Base-by-base conservation (phyloP, 2,113 vertebrate genomes). In the Tapirus terrestris region DNA sequence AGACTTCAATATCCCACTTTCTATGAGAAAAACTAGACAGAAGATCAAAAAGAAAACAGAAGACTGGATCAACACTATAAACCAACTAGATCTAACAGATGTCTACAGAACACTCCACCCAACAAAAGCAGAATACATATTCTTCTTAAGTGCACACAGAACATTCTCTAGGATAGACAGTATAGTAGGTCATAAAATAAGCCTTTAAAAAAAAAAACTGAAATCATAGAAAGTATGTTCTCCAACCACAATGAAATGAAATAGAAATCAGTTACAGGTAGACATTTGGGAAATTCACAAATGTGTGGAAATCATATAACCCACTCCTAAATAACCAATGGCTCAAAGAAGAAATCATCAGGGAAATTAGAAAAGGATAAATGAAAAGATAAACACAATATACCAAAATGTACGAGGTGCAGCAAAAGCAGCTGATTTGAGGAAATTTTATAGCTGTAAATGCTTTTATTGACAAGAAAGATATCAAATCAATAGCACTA, bases 171-270 rank as follows among this genome's bases (percentile, higher is more conserved):
- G 56, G 63, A 76, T 18, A 80, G 45, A 86, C 45, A 65, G 39
- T 73, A 48, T 16, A 1, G 4, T 65, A 94, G 14, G 2, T 12
- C 17, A 21, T 36, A 80, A 91, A 67, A 56, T 48, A 85, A 85
- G 60, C n/a, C n/a, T 82, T 81, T n/a, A 31, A 51, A 20, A 80
- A 56, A 70, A 58, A 39, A 91, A 23, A 51, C 8, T 29, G 68
- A 96, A 60, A 87, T 82, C 58, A 91, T 11, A 85, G 29, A 85
- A 75, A 77, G 33, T 58, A 73, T 75, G n/a, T 81, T 94, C 27
- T 61, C n/a, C 3, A 91, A 88, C 6, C 23, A 53, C 16, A 76
- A 45, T 25, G 17, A 60, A 68, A 23, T 87, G 48, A 91, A 93
- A 39, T 2, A 72, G 25, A 65, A 81, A 31, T 65, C 13, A 91